Percentiles rank a stretch among this genome's conserved stretches.
phyloP scores from a whole-genome alignment of 2,888 invertebrate species.

The Napeogenes sylphis region DNA sequence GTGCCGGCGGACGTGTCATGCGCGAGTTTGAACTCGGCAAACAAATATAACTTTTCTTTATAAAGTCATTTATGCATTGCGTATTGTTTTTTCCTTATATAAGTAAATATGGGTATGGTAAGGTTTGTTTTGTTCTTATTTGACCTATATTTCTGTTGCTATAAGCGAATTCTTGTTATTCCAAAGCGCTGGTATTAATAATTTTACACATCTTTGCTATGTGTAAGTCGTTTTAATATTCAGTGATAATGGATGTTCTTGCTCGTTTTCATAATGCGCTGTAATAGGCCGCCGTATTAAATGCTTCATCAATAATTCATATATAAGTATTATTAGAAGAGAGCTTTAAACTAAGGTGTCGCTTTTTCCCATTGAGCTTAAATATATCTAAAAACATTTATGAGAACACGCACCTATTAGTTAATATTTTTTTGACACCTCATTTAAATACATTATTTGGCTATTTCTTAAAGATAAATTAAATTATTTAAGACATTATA shows the following conservation, averaged over 20 bases:
- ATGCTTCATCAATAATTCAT: constrained; percentile 60
- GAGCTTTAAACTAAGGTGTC: constrained; percentile 28
- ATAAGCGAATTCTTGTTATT: too few species aligned
- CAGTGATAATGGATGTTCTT: constrained; percentile 52
- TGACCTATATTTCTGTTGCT: too few species aligned
- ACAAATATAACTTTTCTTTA: neutral
- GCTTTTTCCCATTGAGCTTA: constrained; percentile 19
- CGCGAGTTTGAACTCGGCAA: constrained; percentile 36
- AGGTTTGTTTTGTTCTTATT: too few species aligned
- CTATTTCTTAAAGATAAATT: constrained; percentile 13
- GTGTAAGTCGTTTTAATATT: constrained; percentile 40
- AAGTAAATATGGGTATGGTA: too few species aligned
- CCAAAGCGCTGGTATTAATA: constrained; percentile 5
- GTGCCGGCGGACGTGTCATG: constrained; percentile 57
- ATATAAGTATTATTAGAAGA: constrained; percentile 46
- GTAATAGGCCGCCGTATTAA: constrained; percentile 54
- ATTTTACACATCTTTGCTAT: constrained; percentile 2
- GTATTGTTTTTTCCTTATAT: neutral
- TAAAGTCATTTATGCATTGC: constrained; percentile 5
- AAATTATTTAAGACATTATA: constrained; percentile 12
- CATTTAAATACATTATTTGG: constrained; percentile 18
- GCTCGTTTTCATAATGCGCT: constrained; percentile 53
- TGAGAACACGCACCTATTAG: constrained; percentile 14
- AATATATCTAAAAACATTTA: constrained; percentile 16
- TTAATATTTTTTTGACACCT: constrained; percentile 18